A percentile compares a stretch with the other conserved stretches of the same genome.
Conservation (phyloP, 2,797 vertebrate species). For the Anniella stebbinsi region DNA sequence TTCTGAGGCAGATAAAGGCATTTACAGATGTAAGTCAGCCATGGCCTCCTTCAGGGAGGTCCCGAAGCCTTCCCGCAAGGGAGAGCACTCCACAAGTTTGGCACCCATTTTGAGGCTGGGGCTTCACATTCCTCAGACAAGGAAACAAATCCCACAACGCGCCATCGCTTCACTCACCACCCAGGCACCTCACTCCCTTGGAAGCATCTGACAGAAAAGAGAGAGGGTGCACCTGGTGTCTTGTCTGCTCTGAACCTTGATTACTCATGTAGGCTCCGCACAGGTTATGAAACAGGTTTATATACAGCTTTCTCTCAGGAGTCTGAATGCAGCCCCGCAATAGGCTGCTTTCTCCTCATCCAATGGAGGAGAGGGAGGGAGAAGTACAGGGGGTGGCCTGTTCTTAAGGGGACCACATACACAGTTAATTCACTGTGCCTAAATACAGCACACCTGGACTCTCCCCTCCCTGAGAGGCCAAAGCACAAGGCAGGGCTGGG, state of each 20-base stretch:
- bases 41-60: no score
- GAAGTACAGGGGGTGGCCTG: background rate
- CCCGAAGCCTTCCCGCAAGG: background rate
- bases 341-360: background rate
- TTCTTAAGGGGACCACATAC: background rate
- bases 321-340: background rate
- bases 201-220: background rate
- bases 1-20: background rate
- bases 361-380: background rate
- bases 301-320: background rate
- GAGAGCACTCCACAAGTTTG: background rate
- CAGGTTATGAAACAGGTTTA: background rate
- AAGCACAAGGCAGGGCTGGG: background rate
- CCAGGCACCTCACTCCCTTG: background rate
- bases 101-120: background rate
- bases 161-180: background rate
- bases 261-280: background rate
- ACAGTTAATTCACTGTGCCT: background rate
- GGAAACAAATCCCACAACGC: background rate
- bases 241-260: background rate
- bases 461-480: background rate
- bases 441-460: background rate
- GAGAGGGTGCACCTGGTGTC: background rate
- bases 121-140: background rate
- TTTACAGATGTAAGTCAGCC: no score